These are phyloP conservation scores for Thereva nobilitata DNA, from an alignment of 2,888 invertebrate genomes.

Conservation along the genomic window DNA sequence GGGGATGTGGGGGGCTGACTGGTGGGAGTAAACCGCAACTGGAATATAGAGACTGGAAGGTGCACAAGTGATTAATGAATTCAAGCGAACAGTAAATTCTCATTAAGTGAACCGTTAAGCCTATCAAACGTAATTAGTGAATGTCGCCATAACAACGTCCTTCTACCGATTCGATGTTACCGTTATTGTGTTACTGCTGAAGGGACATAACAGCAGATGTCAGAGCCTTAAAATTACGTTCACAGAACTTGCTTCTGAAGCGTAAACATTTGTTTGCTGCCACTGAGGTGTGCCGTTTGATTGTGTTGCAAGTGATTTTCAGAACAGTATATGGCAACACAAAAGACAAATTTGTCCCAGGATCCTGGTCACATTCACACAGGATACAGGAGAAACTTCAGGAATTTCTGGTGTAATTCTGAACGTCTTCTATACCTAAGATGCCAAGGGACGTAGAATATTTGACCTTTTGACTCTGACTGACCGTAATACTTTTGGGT, in stretches of 20 bases:
- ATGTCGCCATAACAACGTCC: slow-evolving; percentile 32
- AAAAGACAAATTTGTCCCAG: slow-evolving; percentile 20
- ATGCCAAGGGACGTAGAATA: background rate
- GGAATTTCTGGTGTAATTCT: no score
- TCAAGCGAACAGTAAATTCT: slow-evolving; percentile 31
- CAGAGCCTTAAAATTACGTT: slow-evolving; percentile 31
- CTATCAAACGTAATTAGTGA: slow-evolving; percentile 33
- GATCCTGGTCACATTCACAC: slow-evolving; percentile 1
- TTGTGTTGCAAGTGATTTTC: slow-evolving; percentile 21
- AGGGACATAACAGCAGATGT: slow-evolving; percentile 26
- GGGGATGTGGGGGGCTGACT: no score
- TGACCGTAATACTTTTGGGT: background rate
- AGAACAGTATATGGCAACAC: slow-evolving; percentile 10
- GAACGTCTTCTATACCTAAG: no score
- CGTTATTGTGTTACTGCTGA: slow-evolving; percentile 6
- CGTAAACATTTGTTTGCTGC: slow-evolving; percentile 30
- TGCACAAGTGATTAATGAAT: slow-evolving; percentile 30
- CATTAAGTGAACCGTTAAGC: slow-evolving; percentile 32
- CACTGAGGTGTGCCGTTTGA: slow-evolving; percentile 28
- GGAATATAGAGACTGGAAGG: slow-evolving; percentile 6
- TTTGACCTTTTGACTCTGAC: slow-evolving; percentile 13
- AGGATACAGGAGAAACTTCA: slow-evolving; percentile 1
- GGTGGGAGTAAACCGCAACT: slow-evolving; percentile 7
- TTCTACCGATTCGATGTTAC: background rate
- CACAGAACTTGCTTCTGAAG: slow-evolving; percentile 24